Percentiles rank a stretch among this genome's conserved stretches.
These are phyloP conservation scores for Coregonus suidteri DNA, from an alignment of 2,797 vertebrate genomes.

Conservation along the genomic window DNA sequence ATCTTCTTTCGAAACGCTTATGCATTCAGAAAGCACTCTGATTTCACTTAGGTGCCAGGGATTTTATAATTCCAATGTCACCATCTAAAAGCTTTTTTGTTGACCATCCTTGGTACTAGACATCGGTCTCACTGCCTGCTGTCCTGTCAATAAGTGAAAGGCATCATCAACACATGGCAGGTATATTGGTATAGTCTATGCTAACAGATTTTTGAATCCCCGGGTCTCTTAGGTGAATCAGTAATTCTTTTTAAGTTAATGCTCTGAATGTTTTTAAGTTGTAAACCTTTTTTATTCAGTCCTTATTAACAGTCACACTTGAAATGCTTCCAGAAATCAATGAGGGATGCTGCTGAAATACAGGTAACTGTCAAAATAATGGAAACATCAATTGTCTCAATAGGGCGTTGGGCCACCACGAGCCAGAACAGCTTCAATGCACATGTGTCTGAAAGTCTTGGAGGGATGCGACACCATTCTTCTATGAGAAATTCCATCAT, in stretches of 20 bases:
- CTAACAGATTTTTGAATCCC: neutral
- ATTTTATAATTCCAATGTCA: neutral
- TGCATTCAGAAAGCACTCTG: neutral
- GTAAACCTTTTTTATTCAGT: neutral
- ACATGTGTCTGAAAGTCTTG: too few relatives aligned
- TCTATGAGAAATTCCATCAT: too few relatives aligned
- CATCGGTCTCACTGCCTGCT: neutral
- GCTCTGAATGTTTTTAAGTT: neutral
- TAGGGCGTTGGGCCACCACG: too few relatives aligned
- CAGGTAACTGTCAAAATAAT: neutral
- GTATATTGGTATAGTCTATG: neutral
- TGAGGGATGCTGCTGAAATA: conserved; percentile 1
- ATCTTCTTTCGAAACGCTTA: conserved; percentile 4
- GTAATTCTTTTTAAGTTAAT: too few relatives aligned
- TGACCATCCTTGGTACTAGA: neutral
- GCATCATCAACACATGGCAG: neutral
- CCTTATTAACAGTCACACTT: neutral
- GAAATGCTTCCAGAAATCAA: neutral
- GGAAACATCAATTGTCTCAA: too few relatives aligned
- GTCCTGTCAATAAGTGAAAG: neutral
- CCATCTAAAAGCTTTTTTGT: neutral
- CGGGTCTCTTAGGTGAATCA: conserved; percentile 8
- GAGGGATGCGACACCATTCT: too few relatives aligned
- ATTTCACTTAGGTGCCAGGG: neutral
- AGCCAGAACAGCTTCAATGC: too few relatives aligned